These are phyloP conservation scores for Zaprionus lineosus DNA, from an alignment of 2,888 invertebrate genomes.

Conservation along the genomic window DNA sequence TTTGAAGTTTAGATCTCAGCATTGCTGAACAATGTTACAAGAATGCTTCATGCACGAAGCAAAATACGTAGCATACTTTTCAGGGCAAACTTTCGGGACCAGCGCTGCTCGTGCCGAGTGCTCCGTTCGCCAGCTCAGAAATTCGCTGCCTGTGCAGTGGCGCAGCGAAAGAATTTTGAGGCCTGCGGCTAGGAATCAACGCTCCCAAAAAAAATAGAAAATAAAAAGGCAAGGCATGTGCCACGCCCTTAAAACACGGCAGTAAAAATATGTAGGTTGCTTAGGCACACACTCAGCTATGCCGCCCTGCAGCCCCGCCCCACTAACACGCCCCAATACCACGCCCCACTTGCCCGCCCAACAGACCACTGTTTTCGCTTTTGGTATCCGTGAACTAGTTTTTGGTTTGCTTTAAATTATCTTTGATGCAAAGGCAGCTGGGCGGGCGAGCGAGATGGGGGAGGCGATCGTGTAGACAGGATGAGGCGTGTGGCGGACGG, in stretches of 20 bases:
- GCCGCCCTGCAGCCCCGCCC: conserved; percentile 7
- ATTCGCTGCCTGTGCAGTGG: conserved; percentile 25
- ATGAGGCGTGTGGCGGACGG: neutral
- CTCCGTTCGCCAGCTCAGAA: too few species aligned
- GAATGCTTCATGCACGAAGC: conserved; percentile 37
- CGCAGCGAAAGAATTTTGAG: conserved; percentile 63
- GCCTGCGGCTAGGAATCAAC: conserved; percentile 71
- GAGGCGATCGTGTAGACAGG: neutral
- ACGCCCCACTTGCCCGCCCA: conserved; percentile 7
- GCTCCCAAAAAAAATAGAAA: too few species aligned
- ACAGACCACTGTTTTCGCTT: conserved; percentile 1
- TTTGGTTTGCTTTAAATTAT: conserved; percentile 70
- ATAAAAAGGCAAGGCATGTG: conserved; percentile 37
- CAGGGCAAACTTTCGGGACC: too few species aligned
- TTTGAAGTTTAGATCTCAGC: neutral
- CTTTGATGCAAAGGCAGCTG: conserved; percentile 62
- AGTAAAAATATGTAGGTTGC: conserved; percentile 70
- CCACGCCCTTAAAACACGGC: conserved; percentile 49
- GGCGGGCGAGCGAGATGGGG: neutral
- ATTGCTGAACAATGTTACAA: conserved; percentile 3
- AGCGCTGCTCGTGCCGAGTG: too few species aligned
- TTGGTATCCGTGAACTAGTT: conserved; percentile 70
- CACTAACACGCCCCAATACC: neutral
- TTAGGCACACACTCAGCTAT: neutral
- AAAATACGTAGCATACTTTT: conserved; percentile 66